Evolutionary conservation across 2,888 invertebrate species (phyloP).

Genomic region (Callimorpha dominula): DNA sequence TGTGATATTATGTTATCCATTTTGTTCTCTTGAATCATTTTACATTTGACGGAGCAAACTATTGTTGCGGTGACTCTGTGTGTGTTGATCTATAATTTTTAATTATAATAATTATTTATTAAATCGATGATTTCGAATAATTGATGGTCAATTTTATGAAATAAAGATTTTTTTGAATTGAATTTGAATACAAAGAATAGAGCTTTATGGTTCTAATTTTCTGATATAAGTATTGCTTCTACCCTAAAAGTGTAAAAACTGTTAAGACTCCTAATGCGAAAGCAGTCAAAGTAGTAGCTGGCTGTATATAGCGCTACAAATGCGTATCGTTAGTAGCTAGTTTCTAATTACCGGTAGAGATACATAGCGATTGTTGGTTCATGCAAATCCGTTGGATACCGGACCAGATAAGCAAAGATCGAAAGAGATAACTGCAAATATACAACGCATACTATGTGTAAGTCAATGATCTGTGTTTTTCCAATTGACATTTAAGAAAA

Average conservation of each 20-base stretch:
- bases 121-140: too few relatives aligned
- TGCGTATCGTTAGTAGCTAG: conserved; percentile 78
- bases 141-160: too few relatives aligned
- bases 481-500: conserved; percentile 18
- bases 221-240: conserved; percentile 2
- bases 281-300: conserved; percentile 53
- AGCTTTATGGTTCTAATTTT: too few relatives aligned
- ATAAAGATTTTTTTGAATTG: too few relatives aligned
- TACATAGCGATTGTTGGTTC: conserved; percentile 79
- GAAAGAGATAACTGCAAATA: conserved; percentile 51
- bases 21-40: too few relatives aligned
- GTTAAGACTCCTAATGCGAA: conserved; percentile 42
- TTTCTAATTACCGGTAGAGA: conserved; percentile 81
- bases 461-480: conserved; percentile 40
- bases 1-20: too few relatives aligned
- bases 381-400: conserved; percentile 79
- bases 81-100: too few relatives aligned
- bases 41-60: too few relatives aligned
- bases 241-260: conserved; percentile 23
- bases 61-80: too few relatives aligned
- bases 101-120: too few relatives aligned
- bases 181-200: too few relatives aligned
- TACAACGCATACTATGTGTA: conserved; percentile 38
- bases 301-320: conserved; percentile 65
- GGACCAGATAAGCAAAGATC: conserved; percentile 63